Evolutionary conservation across 92 coral and sea anemone species (phyloP), one percentile per base, ranked within the genome.

Genomic region (Palythoa grandiflora): DNA sequence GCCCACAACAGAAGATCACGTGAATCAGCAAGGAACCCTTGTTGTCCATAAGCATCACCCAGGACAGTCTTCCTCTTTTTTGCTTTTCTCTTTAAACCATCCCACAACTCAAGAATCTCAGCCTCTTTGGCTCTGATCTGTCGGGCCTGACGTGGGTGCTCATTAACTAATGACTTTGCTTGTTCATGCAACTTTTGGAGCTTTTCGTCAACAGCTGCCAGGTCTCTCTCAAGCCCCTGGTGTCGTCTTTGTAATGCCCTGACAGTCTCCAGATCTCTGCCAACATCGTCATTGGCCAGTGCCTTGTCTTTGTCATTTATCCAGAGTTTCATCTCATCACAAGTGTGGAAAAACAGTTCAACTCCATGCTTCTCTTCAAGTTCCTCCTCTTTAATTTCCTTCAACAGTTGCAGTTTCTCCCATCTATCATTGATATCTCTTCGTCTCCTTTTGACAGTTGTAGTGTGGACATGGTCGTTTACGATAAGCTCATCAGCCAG

Each of bases 181-280:
- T 96, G 98, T 37, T 93, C 95, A 47, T 95, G 88, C 39, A 96
- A 90, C 72, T 93, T 95, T 13, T 87, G 87, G 16, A 93, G 93
- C 88, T 96, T 96, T 88, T 96, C 98, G 14, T 92, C 98, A 38
- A 96, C 98, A 11, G 98, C 95, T 19, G 95, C 96, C 44, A 96
- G 94, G 73, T 96, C 98, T 79, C 98, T 86, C 84, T 96, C 98
- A 40, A 96, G 90, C 9, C 98, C 98, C 98, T 96, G 98, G 59
- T 96, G 98, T 79, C 98, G 77, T 77, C 98, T 89, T 75, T 94
- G 98, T 53, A 94, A 77, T 16, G 98, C 98, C 70, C 98, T 89
- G 2, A 96, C 98, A n/a, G 98, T 95, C 91, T 96, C 98, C 51
- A 95, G 68, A 81, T 96, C 98, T 65, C 94, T 83, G 6, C 95